Conservation (phyloP, 1,140 invertebrate genomes). For the Popillia japonica region DNA sequence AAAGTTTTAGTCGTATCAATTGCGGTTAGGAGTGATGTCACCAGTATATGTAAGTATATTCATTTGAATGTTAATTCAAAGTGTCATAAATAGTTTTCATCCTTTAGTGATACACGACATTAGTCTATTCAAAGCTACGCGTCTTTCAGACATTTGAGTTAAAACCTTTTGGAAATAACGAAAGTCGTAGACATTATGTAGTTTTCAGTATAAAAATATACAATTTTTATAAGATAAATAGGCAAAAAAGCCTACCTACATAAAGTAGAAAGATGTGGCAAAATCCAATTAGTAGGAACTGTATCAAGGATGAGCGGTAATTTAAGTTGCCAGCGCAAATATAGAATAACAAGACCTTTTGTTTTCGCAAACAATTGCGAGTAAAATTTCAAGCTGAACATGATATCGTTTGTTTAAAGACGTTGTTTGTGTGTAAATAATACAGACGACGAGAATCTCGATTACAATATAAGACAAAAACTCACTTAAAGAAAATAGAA, state of each 20-base stretch:
- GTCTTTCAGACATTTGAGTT: too few relatives aligned
- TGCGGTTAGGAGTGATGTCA: too few relatives aligned
- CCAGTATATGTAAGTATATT: too few relatives aligned
- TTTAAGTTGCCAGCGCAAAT: slow-evolving; percentile 30
- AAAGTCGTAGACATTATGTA: too few relatives aligned
- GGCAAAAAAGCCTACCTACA: background rate
- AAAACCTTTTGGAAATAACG: too few relatives aligned
- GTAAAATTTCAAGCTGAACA: slow-evolving; percentile 47
- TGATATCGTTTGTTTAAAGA: slow-evolving; percentile 46
- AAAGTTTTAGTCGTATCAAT: too few relatives aligned
- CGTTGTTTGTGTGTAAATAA: slow-evolving; percentile 49
- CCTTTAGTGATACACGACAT: too few relatives aligned
- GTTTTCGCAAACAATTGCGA: slow-evolving; percentile 49
- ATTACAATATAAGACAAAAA: background rate
- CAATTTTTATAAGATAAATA: background rate
- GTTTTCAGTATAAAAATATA: background rate
- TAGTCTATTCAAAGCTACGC: too few relatives aligned
- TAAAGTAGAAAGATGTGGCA: background rate
- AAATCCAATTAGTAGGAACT: background rate
- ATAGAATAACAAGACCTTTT: slow-evolving; percentile 42
- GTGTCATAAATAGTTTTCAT: too few relatives aligned
- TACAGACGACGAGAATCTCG: slow-evolving; percentile 23
- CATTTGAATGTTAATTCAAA: too few relatives aligned
- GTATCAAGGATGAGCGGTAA: slow-evolving; percentile 32
- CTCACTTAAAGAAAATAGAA: background rate